Evolutionary conservation across 2,888 invertebrate species (phyloP).

Genomic region (Acronicta aceris): DNA sequence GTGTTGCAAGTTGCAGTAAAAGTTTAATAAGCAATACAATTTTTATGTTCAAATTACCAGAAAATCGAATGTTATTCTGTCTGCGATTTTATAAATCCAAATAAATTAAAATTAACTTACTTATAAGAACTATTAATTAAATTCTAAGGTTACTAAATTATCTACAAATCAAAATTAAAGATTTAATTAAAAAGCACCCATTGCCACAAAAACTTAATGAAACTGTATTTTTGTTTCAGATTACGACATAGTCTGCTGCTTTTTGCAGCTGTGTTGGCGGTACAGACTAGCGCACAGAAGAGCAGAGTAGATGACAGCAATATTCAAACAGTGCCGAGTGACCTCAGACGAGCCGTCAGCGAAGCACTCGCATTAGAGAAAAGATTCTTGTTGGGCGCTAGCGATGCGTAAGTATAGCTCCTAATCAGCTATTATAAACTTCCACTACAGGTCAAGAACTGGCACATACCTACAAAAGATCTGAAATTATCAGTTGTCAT

Average conservation of each 20-base stretch:
- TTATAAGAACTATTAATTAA: too few relatives aligned
- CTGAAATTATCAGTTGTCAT: too few relatives aligned
- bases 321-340: constrained; percentile 82
- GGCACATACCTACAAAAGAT: too few relatives aligned
- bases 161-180: not conserved
- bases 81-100: too few relatives aligned
- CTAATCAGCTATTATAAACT: too few relatives aligned
- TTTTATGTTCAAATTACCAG: too few relatives aligned
- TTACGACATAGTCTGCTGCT: constrained; percentile 77
- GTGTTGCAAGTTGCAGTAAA: not conserved
- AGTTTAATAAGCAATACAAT: not conserved
- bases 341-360: constrained; percentile 80
- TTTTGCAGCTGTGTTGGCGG: constrained; percentile 66
- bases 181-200: not conserved
- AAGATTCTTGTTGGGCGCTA: constrained; percentile 77
- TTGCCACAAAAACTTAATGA: constrained; percentile 6
- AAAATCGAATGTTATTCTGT: too few relatives aligned
- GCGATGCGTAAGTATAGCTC: constrained; percentile 76
- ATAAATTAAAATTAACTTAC: too few relatives aligned
- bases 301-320: constrained; percentile 74
- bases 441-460: too few relatives aligned
- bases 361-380: constrained; percentile 84
- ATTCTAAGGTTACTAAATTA: too few relatives aligned
- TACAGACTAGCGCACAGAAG: constrained; percentile 72
- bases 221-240: constrained; percentile 72